phyloP scores from a whole-genome alignment of 2,113 vertebrate genomes.

The Ictidomys tridecemlineatus region DNA sequence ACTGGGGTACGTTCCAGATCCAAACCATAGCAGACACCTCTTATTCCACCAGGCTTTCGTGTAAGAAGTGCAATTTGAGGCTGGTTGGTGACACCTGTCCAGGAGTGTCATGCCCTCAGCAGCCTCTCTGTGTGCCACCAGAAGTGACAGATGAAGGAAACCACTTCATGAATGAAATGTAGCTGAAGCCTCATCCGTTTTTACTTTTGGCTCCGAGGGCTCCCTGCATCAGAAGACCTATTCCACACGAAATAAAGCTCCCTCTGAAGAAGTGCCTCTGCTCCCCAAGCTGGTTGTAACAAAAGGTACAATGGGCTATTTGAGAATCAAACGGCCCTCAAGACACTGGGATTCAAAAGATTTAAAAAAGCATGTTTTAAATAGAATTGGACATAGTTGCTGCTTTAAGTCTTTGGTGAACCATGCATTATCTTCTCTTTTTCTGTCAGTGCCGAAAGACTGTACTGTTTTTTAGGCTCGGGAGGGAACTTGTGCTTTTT shows the following conservation, averaged over 20 bases:
- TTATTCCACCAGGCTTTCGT: background rate
- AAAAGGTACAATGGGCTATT: background rate
- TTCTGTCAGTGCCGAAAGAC: background rate
- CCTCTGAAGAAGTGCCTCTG: background rate
- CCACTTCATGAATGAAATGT: background rate
- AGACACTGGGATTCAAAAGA: background rate
- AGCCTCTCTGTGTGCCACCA: background rate
- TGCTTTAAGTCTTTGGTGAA: background rate
- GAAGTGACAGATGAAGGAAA: background rate
- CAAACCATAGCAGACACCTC: background rate
- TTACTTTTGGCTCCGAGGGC: background rate
- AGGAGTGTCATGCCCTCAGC: background rate
- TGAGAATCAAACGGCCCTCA: background rate
- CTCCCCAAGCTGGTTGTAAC: background rate
- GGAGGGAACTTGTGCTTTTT: background rate
- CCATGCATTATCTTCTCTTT: background rate
- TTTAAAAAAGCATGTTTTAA: background rate
- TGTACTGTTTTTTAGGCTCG: background rate
- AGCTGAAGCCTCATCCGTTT: background rate
- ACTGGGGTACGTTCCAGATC: background rate
- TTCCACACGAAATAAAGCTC: background rate
- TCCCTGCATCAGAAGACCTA: background rate
- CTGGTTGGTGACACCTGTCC: background rate
- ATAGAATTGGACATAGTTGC: background rate
- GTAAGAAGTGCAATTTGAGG: constrained; percentile 3